Evolutionary conservation across 2,113 vertebrate genomes (phyloP).

Genomic region (Nycticryphes semicollaris): DNA sequence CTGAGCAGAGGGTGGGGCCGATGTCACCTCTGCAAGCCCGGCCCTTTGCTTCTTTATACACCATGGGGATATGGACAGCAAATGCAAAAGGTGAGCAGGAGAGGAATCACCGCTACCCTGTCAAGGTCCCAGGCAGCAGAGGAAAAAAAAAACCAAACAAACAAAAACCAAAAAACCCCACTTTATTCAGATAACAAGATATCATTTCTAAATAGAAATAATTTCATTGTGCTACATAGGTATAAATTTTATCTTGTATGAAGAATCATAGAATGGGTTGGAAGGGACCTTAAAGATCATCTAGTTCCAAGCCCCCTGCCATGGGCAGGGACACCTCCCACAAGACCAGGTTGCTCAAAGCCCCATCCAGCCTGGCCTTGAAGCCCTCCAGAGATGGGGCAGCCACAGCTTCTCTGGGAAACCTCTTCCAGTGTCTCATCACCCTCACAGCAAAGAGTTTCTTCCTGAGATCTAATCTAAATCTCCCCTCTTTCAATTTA

Average conservation of each 20-base stretch:
- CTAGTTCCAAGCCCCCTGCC: background rate
- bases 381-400: background rate
- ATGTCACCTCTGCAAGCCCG: background rate
- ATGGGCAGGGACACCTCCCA: background rate
- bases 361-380: background rate
- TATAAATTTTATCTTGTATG: background rate
- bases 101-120: background rate
- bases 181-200: background rate
- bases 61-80: background rate
- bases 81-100: background rate
- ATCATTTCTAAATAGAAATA: background rate
- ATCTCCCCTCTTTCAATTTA: background rate
- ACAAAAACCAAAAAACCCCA: background rate
- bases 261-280: background rate
- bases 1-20: background rate
- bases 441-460: background rate
- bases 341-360: background rate
- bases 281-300: background rate
- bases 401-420: too few species aligned
- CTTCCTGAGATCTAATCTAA: background rate
- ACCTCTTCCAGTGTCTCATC: background rate
- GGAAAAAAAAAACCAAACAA: background rate
- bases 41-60: background rate
- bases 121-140: background rate
- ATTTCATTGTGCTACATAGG: background rate